A percentile compares a stretch with the other conserved stretches of the same genome.
phyloP scores from a whole-genome alignment of 2,797 vertebrate species.

The Ctenochaetus hawaiiensis region DNA sequence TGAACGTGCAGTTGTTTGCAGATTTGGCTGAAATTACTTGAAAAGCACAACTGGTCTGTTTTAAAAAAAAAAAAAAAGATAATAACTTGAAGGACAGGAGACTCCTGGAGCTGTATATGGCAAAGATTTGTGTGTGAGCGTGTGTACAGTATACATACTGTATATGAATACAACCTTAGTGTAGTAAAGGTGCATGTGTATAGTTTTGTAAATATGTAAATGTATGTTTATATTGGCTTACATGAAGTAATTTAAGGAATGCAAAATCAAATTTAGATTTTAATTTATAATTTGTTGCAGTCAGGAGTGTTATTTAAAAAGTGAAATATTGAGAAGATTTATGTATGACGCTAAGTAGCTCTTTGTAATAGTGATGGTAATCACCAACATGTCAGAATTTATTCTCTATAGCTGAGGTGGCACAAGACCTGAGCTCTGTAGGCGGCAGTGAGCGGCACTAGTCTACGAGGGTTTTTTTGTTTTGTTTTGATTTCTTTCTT shows the following conservation, averaged over 20 bases:
- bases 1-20: constrained; percentile 52
- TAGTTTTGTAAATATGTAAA: constrained; percentile 87
- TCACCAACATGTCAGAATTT: constrained; percentile 72
- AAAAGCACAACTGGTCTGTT: constrained; percentile 80
- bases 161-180: constrained; percentile 72
- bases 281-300: constrained; percentile 87
- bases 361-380: constrained; percentile 82
- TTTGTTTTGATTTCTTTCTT: neutral
- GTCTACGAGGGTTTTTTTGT: constrained; percentile 35
- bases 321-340: constrained; percentile 79
- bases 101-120: constrained; percentile 70
- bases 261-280: constrained; percentile 86
- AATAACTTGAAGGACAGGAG: constrained; percentile 31
- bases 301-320: constrained; percentile 86
- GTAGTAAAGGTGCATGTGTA: constrained; percentile 85
- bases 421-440: constrained; percentile 59
- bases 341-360: constrained; percentile 80
- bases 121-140: constrained; percentile 42
- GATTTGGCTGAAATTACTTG: constrained; percentile 70
- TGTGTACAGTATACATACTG: constrained; percentile 62
- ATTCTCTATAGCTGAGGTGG: constrained; percentile 67
- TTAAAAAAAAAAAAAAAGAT: constrained; percentile 2
- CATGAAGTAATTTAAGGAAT: constrained; percentile 87
- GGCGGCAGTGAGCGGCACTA: constrained; percentile 51
- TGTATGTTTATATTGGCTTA: constrained; percentile 86